Conservation (phyloP, 2,797 vertebrate genomes). For the Onychomys torridus region DNA sequence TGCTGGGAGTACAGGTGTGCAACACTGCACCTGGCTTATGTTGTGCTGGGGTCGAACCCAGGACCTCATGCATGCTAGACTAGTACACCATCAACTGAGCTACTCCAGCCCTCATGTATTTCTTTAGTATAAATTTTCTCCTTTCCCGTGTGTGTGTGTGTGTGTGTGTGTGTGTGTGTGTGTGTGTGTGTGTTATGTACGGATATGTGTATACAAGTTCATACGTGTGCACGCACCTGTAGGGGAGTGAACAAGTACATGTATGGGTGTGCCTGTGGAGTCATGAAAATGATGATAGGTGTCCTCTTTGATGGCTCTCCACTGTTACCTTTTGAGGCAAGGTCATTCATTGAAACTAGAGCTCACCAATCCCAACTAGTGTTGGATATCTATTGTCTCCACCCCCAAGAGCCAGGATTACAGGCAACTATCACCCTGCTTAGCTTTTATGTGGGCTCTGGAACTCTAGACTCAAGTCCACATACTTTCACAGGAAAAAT, state of each 20-base stretch:
- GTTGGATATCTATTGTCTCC: background rate
- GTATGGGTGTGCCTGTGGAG: background rate
- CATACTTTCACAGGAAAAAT: background rate
- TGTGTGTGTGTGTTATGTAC: background rate
- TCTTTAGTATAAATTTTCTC: background rate
- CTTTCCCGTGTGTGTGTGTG: background rate
- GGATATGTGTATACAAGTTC: background rate
- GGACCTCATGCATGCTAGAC: background rate
- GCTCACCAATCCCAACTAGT: background rate
- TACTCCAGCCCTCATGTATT: background rate
- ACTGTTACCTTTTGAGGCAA: background rate
- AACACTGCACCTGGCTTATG: background rate
- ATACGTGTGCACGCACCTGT: background rate
- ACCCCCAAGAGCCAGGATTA: background rate
- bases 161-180: background rate
- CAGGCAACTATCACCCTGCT: background rate
- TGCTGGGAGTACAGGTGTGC: background rate
- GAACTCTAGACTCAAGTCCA: background rate
- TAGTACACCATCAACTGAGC: background rate
- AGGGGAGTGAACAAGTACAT: background rate
- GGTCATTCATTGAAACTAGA: background rate
- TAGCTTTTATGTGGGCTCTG: background rate
- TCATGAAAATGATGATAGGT: background rate
- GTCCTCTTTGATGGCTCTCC: background rate
- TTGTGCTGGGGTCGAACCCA: background rate